A percentile compares a stretch with the other conserved stretches of the same genome.
phyloP scores from a whole-genome alignment of 2,113 vertebrate genomes.

The Salvelinus namaycush region DNA sequence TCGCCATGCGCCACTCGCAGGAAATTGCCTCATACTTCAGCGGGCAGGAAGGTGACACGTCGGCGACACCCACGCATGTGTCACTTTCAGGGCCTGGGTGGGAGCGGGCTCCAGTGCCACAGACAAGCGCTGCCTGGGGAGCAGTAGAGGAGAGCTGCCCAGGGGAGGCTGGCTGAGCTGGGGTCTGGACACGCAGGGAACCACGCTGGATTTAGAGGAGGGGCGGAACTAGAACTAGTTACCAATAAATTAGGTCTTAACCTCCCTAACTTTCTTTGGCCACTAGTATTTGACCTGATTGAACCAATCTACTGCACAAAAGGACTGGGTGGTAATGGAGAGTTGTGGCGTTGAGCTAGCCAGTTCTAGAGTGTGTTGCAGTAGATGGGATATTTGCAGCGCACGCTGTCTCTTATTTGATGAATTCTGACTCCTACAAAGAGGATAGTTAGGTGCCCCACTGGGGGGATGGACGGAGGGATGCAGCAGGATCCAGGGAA shows the following conservation, averaged over 20 bases:
- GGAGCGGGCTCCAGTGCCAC: conserved; percentile 70
- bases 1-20: conserved; percentile 67
- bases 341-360: too few species aligned
- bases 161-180: conserved; percentile 72
- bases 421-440: too few species aligned
- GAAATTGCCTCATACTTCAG: conserved; percentile 80
- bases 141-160: conserved; percentile 60
- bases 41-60: conserved; percentile 75
- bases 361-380: too few species aligned
- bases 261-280: neutral
- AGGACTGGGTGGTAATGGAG: neutral
- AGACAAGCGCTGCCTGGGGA: conserved; percentile 67
- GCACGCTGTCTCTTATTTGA: too few species aligned
- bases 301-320: neutral
- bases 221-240: neutral
- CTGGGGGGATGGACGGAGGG: neutral
- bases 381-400: too few species aligned
- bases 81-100: conserved; percentile 76
- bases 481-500: neutral
- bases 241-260: neutral
- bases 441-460: too few species aligned
- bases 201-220: neutral
- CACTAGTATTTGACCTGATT: neutral
- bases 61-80: conserved; percentile 72
- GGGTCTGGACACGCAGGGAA: conserved; percentile 58